A percentile compares a stretch with the other conserved stretches of the same genome.
These are phyloP conservation scores for Stegostoma tigrinum DNA, from an alignment of 2,113 vertebrate genomes.

Conservation along the genomic window DNA sequence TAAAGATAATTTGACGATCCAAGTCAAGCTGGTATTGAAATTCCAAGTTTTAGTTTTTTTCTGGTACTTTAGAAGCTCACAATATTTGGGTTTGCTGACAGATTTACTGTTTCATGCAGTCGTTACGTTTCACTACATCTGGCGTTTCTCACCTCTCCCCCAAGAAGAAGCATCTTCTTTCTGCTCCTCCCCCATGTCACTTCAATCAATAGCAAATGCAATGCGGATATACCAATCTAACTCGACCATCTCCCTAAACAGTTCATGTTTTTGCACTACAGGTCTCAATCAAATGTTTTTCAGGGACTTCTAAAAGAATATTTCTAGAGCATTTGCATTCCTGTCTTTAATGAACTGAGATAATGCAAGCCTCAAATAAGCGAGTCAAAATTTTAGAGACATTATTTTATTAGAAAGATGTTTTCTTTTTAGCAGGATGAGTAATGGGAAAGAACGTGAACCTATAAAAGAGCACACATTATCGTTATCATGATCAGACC, in stretches of 20 bases:
- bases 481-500: neutral
- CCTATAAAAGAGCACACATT: neutral
- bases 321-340: neutral
- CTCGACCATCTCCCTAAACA: neutral
- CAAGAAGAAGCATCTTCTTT: neutral
- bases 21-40: neutral
- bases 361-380: neutral
- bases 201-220: neutral
- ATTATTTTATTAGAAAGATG: neutral
- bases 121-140: neutral
- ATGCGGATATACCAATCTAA: neutral
- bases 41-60: neutral
- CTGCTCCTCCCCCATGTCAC: neutral
- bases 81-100: neutral
- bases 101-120: neutral
- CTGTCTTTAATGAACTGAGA: neutral
- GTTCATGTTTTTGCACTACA: neutral
- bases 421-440: neutral
- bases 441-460: neutral
- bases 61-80: neutral
- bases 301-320: neutral
- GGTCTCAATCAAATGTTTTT: slow-evolving; percentile 10
- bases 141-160: neutral
- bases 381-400: neutral
- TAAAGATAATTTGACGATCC: neutral